Base-by-base conservation (phyloP, 1,140 invertebrate genomes). In the Muscidifurax raptorellus region DNA sequence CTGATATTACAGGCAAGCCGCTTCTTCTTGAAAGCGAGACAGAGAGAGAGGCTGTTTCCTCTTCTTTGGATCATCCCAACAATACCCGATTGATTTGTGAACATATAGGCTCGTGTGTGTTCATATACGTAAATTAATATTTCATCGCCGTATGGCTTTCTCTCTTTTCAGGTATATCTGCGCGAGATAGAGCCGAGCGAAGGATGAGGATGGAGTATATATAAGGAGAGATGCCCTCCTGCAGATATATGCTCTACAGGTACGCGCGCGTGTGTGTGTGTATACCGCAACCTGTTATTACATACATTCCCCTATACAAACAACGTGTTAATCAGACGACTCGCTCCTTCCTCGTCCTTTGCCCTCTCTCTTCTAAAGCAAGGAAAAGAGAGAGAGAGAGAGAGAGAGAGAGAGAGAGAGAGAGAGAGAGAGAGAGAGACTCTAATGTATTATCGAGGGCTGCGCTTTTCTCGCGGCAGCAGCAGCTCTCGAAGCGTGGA, bases 251-350 rank as follows among this genome's bases (percentile, higher is more conserved):
- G 90, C 90, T 2, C 88, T 90, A 88, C 88, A 91, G 91, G 91
- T 92, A 92, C 89, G 91, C 90, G 90, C 90, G 89, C 90, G 89
- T 90, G 91, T 90, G 91, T 92, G 91, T 90, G 90, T 90, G 89
- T 89, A 89, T 87, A 87, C 89, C 89, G n/a, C n/a, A 92, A 92
- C 92, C 92, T 92, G 92, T 92, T 93, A 93, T 93, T 92, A 92
- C 91, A n/a, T n/a, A 92, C 91, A 92, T 92, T 92, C 89, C 90
- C 90, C 91, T 92, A 92, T 92, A 92, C 91, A 93, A 93, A 93
- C 91, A 93, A 93, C 91, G 91, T 93, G 91, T 93, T 93, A 93
- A 93, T 93, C 91, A 91, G 25, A 59, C 52, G 89, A 87, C 88
- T 90, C 90, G 89, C 90, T 88, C 87, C 87, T 80, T 85, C 80